phyloP scores from a whole-genome alignment of 2,888 invertebrate genomes.

The Lepetodrilus schrolli region DNA sequence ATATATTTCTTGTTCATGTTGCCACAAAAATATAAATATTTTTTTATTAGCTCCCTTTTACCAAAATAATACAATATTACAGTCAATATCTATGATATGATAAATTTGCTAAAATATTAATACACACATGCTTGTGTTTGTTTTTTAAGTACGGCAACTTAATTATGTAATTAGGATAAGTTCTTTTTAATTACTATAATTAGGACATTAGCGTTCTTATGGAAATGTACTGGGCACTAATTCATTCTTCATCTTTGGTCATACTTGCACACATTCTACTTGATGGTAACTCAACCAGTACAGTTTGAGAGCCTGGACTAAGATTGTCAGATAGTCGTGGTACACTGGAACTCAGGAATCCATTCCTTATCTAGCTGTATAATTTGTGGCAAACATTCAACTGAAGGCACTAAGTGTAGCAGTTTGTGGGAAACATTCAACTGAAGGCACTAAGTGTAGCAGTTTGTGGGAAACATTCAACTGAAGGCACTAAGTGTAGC shows the following conservation, averaged over 20 bases:
- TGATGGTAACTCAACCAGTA: background rate
- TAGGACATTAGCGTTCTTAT: background rate
- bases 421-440: conserved; percentile 9
- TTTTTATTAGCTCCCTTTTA: no score
- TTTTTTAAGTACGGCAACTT: no score
- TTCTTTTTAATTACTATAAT: background rate
- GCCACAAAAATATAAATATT: no score
- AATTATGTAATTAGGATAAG: background rate
- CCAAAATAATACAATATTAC: no score
- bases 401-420: no score
- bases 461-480: conserved; percentile 9
- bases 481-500: no score
- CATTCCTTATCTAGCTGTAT: background rate
- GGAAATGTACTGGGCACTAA: background rate
- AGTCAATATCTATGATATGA: no score
- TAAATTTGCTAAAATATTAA: no score
- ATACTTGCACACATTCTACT: background rate
- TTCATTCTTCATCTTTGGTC: background rate
- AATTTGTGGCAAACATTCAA: background rate
- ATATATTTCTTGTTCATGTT: no score
- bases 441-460: no score
- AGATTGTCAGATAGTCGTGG: background rate
- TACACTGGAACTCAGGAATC: background rate
- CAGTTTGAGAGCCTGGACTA: background rate
- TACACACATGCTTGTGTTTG: no score